Base-by-base conservation (phyloP, 1,140 invertebrate genomes). In the Drosophila yakuba region DNA sequence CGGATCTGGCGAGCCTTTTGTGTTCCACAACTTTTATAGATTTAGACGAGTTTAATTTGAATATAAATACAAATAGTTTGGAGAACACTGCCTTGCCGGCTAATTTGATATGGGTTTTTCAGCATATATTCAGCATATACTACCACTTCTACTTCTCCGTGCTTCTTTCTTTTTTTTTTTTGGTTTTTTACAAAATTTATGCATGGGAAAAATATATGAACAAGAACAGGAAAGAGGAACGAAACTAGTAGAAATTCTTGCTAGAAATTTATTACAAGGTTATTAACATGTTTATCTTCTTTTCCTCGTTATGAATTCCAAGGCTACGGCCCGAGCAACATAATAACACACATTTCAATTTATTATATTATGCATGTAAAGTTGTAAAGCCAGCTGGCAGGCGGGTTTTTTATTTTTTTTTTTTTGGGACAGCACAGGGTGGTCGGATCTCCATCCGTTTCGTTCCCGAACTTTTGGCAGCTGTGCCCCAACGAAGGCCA, bases 21-120 rank as follows among this genome's bases (percentile, higher is more conserved):
- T 86, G 79, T 78, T 89, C 72, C 75, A 88, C 78, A 68, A 79
- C 66, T 83, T 86, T 86, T 86, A 86, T 86, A 88, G 83, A 89
- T 86, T 86, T 88, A 88, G 80, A 86, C 83, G 79, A 86, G 83
- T 86, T 89, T 86, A 86, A 86, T 86, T 86, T 86, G 84, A 86
- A 86, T 86, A 86, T 88, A 83, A 88, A 86, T 89, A 86, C 75
- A 88, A 83, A 83, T 83, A 82, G 83, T 74, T 88, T 81, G 64
- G 35, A 81, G 82, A 81, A 86, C 83, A 86, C 66, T 75, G 82
- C 64, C 59, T 43, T 74, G 73, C 81, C 82, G 74, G 74, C 78
- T 81, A 81, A 86, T 86, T 82, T 85, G 73, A 48, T 67, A 56
- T 68, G 68, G 61, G 58, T 64, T 84, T 74, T 84, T 76, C 48